Base-by-base conservation (phyloP, 2,797 vertebrate species). In the Thamnophis elegans region DNA sequence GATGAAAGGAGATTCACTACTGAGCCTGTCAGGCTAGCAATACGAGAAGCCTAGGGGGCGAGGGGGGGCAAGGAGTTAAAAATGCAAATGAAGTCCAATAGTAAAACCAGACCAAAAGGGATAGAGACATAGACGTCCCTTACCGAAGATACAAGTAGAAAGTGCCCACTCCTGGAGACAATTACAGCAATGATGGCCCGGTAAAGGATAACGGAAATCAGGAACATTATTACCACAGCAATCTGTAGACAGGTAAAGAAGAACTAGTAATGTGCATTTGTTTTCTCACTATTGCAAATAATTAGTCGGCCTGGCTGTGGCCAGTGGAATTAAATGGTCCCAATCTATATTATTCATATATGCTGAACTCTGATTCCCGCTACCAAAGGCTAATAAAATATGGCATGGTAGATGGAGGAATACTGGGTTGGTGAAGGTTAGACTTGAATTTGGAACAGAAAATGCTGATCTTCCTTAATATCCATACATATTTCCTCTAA, bases 1-100 rank as follows among this genome's bases (percentile, higher is more conserved):
- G 95, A 98, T 98, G 94, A 98, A 93, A 98, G 2, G 82, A 98
- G 97, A 94, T 98, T 99, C 94, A 98, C 91, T 73, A 98, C 89
- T 0, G 98, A 98, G 62, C 98, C 97, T 0, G 98, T 97, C 20
- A 98, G 7, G 93, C 98, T 98, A 94, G 98, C 97, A 2, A 98
- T 98, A 36, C 93, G 95, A 0, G 96, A 94, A 0, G 98, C 98
- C 98, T 98, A 68, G 11, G 55, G 68, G 47, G 47, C 42, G 47
- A 51, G 47, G 6, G 58, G 90, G 60, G 53, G 78, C 54, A 87
- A 42, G 7, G 14, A 18, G 73, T 82, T 60, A 89, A 9, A 92
- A 8, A 54, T 25, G 36, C 25, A 85, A 78, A 36, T 11, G 16
- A 18, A 25, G 20, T 82, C 78, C 42, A 82, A 51, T 14, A 65